phyloP scores from a whole-genome alignment of 1,140 invertebrate species.

The Eurosta solidaginis region DNA sequence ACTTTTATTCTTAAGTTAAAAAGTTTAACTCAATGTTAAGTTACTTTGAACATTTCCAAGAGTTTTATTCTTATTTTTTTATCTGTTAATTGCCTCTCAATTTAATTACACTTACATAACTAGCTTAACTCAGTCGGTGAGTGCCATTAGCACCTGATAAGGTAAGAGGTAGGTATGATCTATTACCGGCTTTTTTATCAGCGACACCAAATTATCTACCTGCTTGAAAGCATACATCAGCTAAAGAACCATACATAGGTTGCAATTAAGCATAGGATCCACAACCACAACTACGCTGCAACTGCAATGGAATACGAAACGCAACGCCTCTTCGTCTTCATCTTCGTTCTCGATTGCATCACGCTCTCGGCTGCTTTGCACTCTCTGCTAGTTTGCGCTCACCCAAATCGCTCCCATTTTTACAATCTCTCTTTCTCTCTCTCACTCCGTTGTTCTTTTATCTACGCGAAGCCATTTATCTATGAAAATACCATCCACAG shows the following conservation, averaged over 20 bases:
- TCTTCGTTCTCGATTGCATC: neutral
- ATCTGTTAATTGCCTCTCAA: neutral
- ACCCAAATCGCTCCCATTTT: neutral
- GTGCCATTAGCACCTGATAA: constrained; percentile 22
- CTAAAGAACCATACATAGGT: neutral
- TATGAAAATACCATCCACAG: neutral
- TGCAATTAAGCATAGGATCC: no score
- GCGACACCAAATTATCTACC: neutral
- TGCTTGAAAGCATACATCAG: neutral
- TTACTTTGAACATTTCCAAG: no score
- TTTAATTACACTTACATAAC: neutral
- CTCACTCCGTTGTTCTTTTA: neutral
- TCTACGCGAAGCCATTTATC: neutral
- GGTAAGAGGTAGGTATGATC: no score
- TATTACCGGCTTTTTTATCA: constrained; percentile 20
- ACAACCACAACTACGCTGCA: neutral
- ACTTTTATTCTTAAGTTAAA: no score
- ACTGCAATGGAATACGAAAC: neutral
- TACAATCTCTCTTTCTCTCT: neutral
- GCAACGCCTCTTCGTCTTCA: neutral
- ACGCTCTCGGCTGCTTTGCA: no score
- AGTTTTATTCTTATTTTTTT: neutral
- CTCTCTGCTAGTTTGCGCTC: no score
- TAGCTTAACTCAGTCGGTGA: neutral
- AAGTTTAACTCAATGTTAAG: no score